phyloP scores from a whole-genome alignment of 2,888 invertebrate genomes.

The Zaprionus obscuricornis region DNA sequence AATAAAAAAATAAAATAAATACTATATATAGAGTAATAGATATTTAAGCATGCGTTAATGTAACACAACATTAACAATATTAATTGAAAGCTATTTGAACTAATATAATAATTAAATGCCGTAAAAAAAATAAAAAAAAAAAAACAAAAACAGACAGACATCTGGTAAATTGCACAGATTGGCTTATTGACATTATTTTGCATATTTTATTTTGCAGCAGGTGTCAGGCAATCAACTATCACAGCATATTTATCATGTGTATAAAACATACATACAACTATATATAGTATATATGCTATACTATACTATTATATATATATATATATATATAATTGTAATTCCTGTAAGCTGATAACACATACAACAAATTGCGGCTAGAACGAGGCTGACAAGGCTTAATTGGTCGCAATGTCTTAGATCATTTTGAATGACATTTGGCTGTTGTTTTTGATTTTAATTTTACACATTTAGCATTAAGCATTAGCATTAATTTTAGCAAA shows the following conservation, averaged over 20 bases:
- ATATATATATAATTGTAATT: constrained; percentile 32
- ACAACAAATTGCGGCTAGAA: neutral
- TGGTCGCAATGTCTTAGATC: constrained; percentile 53
- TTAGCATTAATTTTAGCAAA: too few relatives aligned
- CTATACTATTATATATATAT: too few relatives aligned
- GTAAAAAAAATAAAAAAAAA: constrained; percentile 23
- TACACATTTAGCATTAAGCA: too few relatives aligned
- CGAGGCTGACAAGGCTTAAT: constrained; percentile 65
- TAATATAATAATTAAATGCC: constrained; percentile 52
- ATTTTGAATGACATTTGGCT: constrained; percentile 65
- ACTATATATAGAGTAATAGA: neutral
- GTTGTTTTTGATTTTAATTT: too few relatives aligned
- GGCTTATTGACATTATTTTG: constrained; percentile 28
- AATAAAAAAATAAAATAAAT: neutral
- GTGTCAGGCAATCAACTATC: constrained; percentile 31
- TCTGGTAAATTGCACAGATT: constrained; percentile 24
- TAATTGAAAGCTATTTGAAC: constrained; percentile 31
- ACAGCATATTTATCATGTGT: constrained; percentile 4
- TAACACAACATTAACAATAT: constrained; percentile 38
- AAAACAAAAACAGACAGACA: constrained; percentile 9
- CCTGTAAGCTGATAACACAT: constrained; percentile 62
- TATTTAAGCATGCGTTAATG: constrained; percentile 50
- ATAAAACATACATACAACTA: neutral
- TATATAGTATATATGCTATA: neutral
- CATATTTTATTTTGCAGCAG: constrained; percentile 59